Conservation (phyloP, 2,797 vertebrate genomes). For the Acestrorhynchus altus region DNA sequence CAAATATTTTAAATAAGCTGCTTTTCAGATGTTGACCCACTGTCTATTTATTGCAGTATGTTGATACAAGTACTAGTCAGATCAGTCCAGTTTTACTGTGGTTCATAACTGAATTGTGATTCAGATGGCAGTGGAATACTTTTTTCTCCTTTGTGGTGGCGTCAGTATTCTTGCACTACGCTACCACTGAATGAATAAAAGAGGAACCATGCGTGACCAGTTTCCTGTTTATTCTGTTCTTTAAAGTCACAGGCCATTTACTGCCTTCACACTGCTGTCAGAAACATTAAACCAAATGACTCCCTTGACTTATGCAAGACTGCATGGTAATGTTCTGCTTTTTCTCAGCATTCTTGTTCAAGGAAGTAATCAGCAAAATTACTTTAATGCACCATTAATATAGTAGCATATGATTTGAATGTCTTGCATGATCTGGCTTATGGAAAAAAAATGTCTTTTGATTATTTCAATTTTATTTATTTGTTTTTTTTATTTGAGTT, state of each 20-base stretch:
- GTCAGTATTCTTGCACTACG: neutral
- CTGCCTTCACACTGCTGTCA: constrained; percentile 3
- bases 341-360: neutral
- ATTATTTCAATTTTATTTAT: too few species aligned
- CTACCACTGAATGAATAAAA: neutral
- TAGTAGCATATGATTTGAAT: neutral
- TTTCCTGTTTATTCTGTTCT: constrained; percentile 25
- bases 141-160: neutral
- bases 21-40: neutral
- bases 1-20: neutral
- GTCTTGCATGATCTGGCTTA: neutral
- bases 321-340: neutral
- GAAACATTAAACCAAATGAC: neutral
- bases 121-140: neutral
- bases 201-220: neutral
- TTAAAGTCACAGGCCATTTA: constrained; percentile 24
- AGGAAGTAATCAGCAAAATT: neutral
- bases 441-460: neutral
- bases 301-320: neutral
- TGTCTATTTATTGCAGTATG: neutral
- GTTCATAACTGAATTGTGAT: neutral
- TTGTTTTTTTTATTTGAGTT: too few species aligned
- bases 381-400: neutral
- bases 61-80: neutral
- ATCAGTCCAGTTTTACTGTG: neutral